Evolutionary conservation across 2,888 invertebrate genomes (phyloP), one percentile per base, ranked within the genome.

Genomic region (Pristionchus exspectatus): DNA sequence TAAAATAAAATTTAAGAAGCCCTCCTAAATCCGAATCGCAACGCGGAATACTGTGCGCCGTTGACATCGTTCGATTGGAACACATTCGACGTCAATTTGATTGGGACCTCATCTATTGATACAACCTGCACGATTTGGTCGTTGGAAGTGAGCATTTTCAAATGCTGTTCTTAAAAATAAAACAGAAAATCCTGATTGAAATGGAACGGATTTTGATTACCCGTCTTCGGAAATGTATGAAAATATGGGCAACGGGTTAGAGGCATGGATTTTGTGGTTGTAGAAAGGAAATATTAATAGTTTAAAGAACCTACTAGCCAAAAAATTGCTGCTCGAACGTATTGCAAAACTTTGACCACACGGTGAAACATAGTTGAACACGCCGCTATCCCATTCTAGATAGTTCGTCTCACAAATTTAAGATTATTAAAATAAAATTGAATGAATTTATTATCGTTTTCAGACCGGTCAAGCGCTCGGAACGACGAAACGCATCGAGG

Each of bases 61-160:
- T 96, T 99, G 74, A 99, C 99, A 0, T 98, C 98, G 18, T 99
- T 99, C 95, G 99, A 99, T 95, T 99, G 99, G 99, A 99, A 99
- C 95, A 99, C 81, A 96, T 98, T 99, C 0, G 99, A 99, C 96
- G 98, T 98, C 7, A 99, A 98, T 96, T 96, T 99, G 90, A 97
- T 99, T 63, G 99, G 98, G 21, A 99, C 99, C 16, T 98, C 98
- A 87, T 98, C 98, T 92, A 99, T 99, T 92, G 99, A 99, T 95
- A 99, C 99, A 14, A 99, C 99, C 0, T 99, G 99, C 95, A 99
- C 99, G 38, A 99, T 99, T 93, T 99, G 99, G 99, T 98, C 98
- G 2, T 96, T 99, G 90, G 99, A 99, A 96, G 99, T 98, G 30
- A 21, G 54, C 3, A 38, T 38, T 38, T 38, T 38, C 38, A 38